Conservation (phyloP, 2,113 vertebrate genomes). For the Monarcha castaneiventris region DNA sequence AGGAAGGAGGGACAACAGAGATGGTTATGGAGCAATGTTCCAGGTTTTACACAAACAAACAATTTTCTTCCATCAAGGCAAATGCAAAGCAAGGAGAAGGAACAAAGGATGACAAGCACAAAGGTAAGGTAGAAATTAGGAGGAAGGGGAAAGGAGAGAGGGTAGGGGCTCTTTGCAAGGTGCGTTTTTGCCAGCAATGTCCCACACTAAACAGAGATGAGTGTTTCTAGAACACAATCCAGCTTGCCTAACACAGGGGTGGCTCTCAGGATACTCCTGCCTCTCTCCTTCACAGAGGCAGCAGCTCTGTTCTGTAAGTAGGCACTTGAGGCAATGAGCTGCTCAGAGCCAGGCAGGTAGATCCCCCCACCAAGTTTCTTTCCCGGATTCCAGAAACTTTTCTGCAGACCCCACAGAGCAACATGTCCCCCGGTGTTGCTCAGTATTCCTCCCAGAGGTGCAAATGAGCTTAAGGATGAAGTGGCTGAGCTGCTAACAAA, state of each 20-base stretch:
- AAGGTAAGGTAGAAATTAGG: not conserved
- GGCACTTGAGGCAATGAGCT: not conserved
- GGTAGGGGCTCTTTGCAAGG: not conserved
- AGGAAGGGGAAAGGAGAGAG: not conserved
- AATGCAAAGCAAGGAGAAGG: not conserved
- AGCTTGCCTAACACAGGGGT: not conserved
- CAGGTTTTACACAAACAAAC: not conserved
- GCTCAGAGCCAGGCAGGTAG: not conserved
- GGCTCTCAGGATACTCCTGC: not conserved
- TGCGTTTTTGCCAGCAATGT: not conserved
- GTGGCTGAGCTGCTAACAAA: constrained; percentile 44
- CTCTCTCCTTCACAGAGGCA: not conserved
- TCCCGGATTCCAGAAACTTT: not conserved
- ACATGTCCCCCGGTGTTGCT: not conserved
- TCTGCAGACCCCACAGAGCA: not conserved
- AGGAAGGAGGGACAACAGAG: not conserved
- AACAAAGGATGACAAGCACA: not conserved
- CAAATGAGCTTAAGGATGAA: constrained; percentile 24
- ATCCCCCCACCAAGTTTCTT: not conserved
- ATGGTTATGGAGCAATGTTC: not conserved
- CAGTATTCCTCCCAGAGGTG: not conserved
- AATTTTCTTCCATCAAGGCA: not conserved
- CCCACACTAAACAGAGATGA: not conserved
- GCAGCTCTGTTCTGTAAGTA: not conserved
- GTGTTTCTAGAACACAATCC: not conserved